Evolutionary conservation across 2,797 vertebrate genomes (phyloP).

Genomic region (Esox lucius): DNA sequence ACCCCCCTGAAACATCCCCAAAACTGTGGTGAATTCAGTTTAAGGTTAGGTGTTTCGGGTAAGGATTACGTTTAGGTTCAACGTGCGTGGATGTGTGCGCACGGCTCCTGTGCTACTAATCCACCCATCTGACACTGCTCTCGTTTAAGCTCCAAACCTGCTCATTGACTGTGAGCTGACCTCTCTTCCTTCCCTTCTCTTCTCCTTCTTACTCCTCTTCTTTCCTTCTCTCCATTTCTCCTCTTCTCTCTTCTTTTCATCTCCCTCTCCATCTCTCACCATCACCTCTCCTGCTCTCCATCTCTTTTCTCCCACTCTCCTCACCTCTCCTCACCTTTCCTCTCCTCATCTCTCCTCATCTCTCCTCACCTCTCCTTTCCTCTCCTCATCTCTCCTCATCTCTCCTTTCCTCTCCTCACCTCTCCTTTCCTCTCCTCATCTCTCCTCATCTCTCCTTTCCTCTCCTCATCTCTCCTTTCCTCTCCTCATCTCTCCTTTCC

Average conservation of each 20-base stretch:
- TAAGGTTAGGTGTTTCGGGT: too few relatives aligned
- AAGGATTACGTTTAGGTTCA: too few relatives aligned
- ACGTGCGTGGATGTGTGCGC: background rate
- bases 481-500: constrained; percentile 25
- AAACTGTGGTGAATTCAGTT: too few relatives aligned
- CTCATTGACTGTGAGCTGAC: background rate
- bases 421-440: constrained; percentile 3
- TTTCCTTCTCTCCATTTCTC: too few relatives aligned
- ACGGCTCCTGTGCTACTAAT: background rate
- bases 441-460: constrained; percentile 29
- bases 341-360: constrained; percentile 32
- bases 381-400: constrained; percentile 32
- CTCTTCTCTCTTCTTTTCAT: background rate
- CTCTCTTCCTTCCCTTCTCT: background rate
- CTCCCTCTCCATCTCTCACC: too few relatives aligned
- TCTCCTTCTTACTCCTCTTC: background rate
- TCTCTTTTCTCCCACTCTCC: background rate
- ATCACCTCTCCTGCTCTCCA: background rate
- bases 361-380: too few relatives aligned
- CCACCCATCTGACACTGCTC: background rate
- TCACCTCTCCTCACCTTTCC: too few relatives aligned
- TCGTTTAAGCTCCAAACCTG: background rate
- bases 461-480: constrained; percentile 32
- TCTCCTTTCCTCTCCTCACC: too few relatives aligned
- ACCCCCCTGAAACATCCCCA: too few relatives aligned